Percentiles rank a stretch among this genome's conserved stretches.
Conservation (phyloP, 2,888 invertebrate genomes). For the Liposcelis brunnea region DNA sequence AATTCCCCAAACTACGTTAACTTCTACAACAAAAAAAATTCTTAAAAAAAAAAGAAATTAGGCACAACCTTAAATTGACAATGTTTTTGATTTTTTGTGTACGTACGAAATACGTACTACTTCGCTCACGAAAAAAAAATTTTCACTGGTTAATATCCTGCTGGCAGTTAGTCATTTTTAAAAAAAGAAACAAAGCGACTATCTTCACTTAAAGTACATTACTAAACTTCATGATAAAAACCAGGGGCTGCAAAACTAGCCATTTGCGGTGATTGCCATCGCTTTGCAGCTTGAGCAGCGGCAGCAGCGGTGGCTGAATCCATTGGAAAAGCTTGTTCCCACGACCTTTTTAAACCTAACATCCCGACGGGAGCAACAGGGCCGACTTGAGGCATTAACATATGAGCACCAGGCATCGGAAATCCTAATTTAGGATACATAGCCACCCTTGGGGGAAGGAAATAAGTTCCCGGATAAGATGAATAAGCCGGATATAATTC, state of each 20-base stretch:
- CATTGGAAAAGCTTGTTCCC: constrained; percentile 52
- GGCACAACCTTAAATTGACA: too few relatives aligned
- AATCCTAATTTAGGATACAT: background rate
- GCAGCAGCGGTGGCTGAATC: constrained; percentile 18
- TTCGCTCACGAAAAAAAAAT: too few relatives aligned
- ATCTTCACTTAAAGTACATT: too few relatives aligned
- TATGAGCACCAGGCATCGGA: background rate
- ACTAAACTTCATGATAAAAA: constrained; percentile 5
- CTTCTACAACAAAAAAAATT: too few relatives aligned
- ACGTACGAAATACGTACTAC: too few relatives aligned
- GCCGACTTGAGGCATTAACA: background rate
- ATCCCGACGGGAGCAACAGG: constrained; percentile 15
- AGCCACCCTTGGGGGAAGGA: background rate
- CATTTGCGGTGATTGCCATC: background rate
- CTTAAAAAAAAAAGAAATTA: too few relatives aligned
- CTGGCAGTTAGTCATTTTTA: too few relatives aligned
- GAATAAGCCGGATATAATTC: constrained; percentile 1
- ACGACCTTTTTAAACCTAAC: constrained; percentile 42
- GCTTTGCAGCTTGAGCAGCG: background rate
- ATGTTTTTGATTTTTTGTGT: too few relatives aligned
- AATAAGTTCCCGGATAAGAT: constrained; percentile 1
- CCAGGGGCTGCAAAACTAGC: constrained; percentile 5
- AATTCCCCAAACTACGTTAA: too few relatives aligned
- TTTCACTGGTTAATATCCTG: too few relatives aligned
- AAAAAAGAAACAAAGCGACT: too few relatives aligned